Evolutionary conservation across 2,888 invertebrate species (phyloP).

Genomic region (Machimus rusticus): DNA sequence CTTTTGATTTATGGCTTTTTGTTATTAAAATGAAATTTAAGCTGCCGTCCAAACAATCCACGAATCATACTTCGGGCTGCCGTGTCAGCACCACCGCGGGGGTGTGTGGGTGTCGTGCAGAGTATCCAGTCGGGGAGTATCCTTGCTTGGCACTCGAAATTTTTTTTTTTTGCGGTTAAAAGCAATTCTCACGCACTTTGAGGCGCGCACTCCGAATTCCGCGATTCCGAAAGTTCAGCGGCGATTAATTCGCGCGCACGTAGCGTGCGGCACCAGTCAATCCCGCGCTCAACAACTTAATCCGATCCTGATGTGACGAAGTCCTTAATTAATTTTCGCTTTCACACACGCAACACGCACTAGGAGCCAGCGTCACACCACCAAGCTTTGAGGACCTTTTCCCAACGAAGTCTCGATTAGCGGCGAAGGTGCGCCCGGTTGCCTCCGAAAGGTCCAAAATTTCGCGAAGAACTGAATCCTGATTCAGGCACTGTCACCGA

Average conservation of each 20-base stretch:
- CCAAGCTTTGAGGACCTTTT: background rate
- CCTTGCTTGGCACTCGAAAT: background rate
- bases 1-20: conserved; percentile 43
- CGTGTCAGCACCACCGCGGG: background rate
- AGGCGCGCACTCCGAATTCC: background rate
- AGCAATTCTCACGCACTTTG: conserved; percentile 3
- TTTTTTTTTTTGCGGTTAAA: background rate
- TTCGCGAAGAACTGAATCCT: conserved; percentile 41
- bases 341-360: conserved; percentile 24
- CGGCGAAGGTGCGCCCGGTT: background rate
- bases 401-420: background rate
- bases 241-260: background rate
- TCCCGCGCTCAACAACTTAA: conserved; percentile 23
- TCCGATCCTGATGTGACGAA: conserved; percentile 28
- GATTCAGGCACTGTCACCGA: background rate
- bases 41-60: conserved; percentile 5
- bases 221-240: background rate
- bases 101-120: background rate
- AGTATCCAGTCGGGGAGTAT: background rate
- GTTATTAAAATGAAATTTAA: conserved; percentile 45
- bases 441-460: conserved; percentile 21
- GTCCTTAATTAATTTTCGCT: conserved; percentile 34
- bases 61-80: background rate
- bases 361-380: background rate
- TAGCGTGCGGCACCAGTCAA: background rate